phyloP scores from a whole-genome alignment of 2,797 vertebrate genomes.

The Phoeniculus purpureus region DNA sequence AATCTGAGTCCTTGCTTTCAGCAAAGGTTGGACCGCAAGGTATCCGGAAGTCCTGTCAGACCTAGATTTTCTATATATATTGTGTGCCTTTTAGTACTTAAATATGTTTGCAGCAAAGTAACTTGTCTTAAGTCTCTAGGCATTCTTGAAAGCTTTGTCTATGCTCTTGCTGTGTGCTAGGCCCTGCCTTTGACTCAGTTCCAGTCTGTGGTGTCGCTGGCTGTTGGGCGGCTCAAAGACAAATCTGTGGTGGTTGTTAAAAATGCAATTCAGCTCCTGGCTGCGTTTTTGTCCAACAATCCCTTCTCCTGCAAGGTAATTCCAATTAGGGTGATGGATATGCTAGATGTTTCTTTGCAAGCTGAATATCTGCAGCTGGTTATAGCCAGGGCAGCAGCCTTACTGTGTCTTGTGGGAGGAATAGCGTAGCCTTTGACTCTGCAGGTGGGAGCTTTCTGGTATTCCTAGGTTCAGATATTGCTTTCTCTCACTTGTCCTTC shows the following conservation, averaged over 20 bases:
- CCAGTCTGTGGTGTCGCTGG: slow-evolving; percentile 87
- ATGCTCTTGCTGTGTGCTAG: slow-evolving; percentile 64
- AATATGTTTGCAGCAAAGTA: neutral
- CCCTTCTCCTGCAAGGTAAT: slow-evolving; percentile 96
- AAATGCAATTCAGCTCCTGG: slow-evolving; percentile 92
- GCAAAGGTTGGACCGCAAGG: neutral
- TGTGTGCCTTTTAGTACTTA: neutral
- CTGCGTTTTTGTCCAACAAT: slow-evolving; percentile 93
- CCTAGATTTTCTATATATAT: neutral
- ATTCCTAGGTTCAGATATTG: neutral
- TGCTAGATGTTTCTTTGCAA: neutral
- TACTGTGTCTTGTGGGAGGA: neutral
- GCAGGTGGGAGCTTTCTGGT: neutral
- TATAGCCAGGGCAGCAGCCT: neutral
- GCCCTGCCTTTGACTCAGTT: slow-evolving; percentile 90
- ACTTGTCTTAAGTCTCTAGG: neutral
- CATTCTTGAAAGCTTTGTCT: neutral
- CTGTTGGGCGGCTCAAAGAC: slow-evolving; percentile 91
- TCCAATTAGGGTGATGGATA: fast-evolving
- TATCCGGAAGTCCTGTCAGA: neutral
- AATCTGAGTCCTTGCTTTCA: neutral
- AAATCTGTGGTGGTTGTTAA: slow-evolving; percentile 92
- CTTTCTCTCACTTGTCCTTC: neutral
- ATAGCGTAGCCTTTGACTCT: neutral
- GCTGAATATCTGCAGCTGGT: neutral